A percentile compares a stretch with the other conserved stretches of the same genome.
Evolutionary conservation across 2,113 vertebrate species (phyloP).

Genomic region (Eulacestoma nigropectus): DNA sequence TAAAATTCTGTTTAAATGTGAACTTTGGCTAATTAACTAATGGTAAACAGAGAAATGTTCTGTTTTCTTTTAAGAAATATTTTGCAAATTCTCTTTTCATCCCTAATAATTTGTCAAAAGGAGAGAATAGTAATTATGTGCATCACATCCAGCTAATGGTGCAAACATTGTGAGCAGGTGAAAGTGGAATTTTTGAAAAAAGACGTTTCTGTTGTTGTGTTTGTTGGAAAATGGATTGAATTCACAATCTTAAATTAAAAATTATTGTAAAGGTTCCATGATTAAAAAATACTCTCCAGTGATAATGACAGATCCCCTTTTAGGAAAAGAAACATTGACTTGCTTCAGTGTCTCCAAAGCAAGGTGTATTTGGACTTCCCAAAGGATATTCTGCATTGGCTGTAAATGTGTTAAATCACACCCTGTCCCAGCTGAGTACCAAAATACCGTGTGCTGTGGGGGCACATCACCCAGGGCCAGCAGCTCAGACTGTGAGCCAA

Average conservation of each 20-base stretch:
- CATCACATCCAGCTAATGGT: background rate
- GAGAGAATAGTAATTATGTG: background rate
- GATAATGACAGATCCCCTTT: background rate
- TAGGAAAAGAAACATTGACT: background rate
- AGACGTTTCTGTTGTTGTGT: background rate
- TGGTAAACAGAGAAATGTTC: conserved; percentile 8
- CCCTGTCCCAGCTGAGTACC: rapidly evolving
- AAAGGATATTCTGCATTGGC: background rate
- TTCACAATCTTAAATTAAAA: background rate
- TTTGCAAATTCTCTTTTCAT: background rate
- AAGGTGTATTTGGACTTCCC: background rate
- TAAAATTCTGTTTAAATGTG: conserved; percentile 28
- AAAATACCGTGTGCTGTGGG: no score
- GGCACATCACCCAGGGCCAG: background rate
- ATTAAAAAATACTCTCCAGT: background rate
- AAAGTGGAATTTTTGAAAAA: background rate
- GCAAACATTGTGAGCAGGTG: background rate
- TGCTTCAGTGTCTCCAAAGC: background rate
- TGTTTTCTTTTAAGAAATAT: background rate
- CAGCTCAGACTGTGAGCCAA: background rate
- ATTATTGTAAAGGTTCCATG: background rate
- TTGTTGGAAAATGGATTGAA: background rate
- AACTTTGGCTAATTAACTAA: conserved; percentile 42
- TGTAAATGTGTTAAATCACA: rapidly evolving
- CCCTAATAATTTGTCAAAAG: background rate